Evolutionary conservation across 2,797 vertebrate species (phyloP).

Genomic region (Serranus cabrilla): DNA sequence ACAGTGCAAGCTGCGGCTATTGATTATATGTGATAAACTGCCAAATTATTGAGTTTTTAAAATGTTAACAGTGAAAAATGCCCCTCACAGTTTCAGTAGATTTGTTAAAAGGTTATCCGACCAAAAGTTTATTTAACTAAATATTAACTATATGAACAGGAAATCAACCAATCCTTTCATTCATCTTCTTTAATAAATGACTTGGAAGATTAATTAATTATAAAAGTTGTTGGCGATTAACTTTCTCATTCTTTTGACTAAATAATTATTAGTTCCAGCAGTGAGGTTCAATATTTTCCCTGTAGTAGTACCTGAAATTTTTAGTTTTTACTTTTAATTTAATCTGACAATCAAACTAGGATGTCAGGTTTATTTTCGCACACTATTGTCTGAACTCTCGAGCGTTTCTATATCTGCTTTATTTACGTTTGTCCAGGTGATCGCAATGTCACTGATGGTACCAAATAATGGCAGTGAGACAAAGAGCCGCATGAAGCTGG

Average conservation of each 20-base stretch:
- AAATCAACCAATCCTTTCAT: not conserved
- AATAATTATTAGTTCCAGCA: not conserved
- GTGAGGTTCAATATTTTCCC: not conserved
- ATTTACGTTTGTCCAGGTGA: not conserved
- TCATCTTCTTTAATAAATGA: not conserved
- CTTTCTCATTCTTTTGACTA: not conserved
- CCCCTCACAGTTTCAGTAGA: not conserved
- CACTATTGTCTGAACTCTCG: not conserved
- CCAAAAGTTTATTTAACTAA: no score
- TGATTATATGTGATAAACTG: no score
- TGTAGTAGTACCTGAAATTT: no score
- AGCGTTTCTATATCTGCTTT: not conserved
- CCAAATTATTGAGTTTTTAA: no score
- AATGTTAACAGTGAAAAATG: not conserved
- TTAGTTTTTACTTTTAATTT: no score
- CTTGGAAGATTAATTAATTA: not conserved
- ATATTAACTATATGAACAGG: no score
- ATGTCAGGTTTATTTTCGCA: no score
- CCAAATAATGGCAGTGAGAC: not conserved
- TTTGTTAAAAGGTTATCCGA: not conserved
- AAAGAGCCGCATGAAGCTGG: no score
- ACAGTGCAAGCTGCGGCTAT: not conserved
- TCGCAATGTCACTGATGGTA: not conserved
- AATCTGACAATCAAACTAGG: no score
- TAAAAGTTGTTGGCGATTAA: not conserved